Conservation (phyloP, 2,797 vertebrate species). For the Poeciliopsis gracilis region DNA sequence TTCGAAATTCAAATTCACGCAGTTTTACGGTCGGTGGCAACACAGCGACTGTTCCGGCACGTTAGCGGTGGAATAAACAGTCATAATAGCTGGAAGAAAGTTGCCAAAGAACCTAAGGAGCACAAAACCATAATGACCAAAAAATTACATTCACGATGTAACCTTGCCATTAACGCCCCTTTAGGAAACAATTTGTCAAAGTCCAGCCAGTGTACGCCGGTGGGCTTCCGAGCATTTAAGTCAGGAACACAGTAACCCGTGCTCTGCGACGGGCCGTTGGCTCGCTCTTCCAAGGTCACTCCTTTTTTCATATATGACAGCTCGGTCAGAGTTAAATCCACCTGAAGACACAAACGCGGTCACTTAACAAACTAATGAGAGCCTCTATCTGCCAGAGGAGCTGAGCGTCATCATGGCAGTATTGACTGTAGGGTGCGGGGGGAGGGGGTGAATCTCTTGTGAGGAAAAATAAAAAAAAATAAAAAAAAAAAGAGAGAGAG, state of each 20-base stretch:
- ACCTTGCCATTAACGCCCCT: conserved; percentile 8
- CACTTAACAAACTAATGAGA: conserved; percentile 77
- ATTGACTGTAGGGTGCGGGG: conserved; percentile 48
- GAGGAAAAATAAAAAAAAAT: neutral
- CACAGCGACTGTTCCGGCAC: too few relatives aligned
- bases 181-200: conserved; percentile 47
- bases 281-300: conserved; percentile 62
- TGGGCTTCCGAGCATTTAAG: conserved; percentile 45
- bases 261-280: conserved; percentile 58
- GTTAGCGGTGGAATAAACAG: too few relatives aligned
- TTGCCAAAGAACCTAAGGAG: too few relatives aligned
- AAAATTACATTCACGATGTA: conserved; percentile 10
- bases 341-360: conserved; percentile 66
- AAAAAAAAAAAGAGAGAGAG: neutral
- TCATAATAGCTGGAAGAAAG: too few relatives aligned
- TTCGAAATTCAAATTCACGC: too few relatives aligned
- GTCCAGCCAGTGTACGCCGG: conserved; percentile 3
- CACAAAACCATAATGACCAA: neutral
- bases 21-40: too few relatives aligned
- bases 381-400: conserved; percentile 54
- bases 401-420: conserved; percentile 52
- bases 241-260: conserved; percentile 50
- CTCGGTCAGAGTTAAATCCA: conserved; percentile 53
- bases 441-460: conserved; percentile 20
- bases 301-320: conserved; percentile 70